A percentile compares a stretch with the other conserved stretches of the same genome.
These are phyloP conservation scores for Nebria salina DNA, from an alignment of 2,888 invertebrate genomes.

Conservation along the genomic window DNA sequence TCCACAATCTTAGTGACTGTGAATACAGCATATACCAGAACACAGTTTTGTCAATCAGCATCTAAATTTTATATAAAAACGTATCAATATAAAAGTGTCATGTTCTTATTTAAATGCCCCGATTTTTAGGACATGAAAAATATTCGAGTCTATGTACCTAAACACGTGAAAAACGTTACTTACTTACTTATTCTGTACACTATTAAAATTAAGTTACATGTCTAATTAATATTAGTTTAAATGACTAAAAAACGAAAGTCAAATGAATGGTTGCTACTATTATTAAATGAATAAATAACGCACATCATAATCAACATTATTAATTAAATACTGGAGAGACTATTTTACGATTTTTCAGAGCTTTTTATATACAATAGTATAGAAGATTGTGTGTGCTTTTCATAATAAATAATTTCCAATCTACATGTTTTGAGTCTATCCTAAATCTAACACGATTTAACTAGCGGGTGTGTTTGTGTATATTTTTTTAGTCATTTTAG, in stretches of 20 bases:
- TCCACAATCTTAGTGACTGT: slow-evolving; percentile 6
- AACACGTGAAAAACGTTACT: slow-evolving; percentile 29
- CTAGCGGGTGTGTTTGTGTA: slow-evolving; percentile 6
- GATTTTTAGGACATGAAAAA: slow-evolving; percentile 44
- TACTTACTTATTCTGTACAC: slow-evolving; percentile 41
- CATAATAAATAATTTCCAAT: background rate
- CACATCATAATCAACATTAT: background rate
- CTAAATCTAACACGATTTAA: background rate
- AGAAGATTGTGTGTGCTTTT: background rate
- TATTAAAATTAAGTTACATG: slow-evolving; percentile 38
- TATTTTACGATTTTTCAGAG: background rate
- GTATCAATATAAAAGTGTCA: slow-evolving; percentile 41
- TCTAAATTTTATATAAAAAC: slow-evolving; percentile 44
- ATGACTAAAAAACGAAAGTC: slow-evolving; percentile 39
- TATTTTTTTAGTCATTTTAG: slow-evolving; percentile 20
- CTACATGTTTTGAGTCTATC: background rate
- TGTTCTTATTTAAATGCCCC: slow-evolving; percentile 40
- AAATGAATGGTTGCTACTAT: slow-evolving; percentile 40
- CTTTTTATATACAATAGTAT: background rate
- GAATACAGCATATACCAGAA: slow-evolving; percentile 44
- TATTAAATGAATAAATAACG: background rate
- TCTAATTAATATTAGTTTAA: slow-evolving; percentile 35
- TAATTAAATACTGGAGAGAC: background rate
- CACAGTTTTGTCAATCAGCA: slow-evolving; percentile 25
- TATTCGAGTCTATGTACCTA: slow-evolving; percentile 30